A percentile compares a stretch with the other conserved stretches of the same genome.
These are phyloP conservation scores for Psammodynastes pulverulentus DNA, from an alignment of 2,113 vertebrate genomes.

Conservation along the genomic window DNA sequence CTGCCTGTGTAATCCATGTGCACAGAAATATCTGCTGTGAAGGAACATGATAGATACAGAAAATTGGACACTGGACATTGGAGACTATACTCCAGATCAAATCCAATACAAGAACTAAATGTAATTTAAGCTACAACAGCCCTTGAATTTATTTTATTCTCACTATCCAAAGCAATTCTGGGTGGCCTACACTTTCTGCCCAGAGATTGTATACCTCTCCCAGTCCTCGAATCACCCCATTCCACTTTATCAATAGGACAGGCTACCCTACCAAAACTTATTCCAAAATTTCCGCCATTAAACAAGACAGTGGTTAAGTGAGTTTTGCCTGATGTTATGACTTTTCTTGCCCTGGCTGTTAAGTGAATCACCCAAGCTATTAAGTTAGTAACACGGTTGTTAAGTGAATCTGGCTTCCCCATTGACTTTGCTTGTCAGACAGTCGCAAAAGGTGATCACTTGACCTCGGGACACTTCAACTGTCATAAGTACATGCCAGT, in stretches of 20 bases:
- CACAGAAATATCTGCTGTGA: background rate
- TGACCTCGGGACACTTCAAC: background rate
- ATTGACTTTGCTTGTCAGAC: background rate
- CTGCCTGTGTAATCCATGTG: background rate
- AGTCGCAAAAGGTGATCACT: background rate
- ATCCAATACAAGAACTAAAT: background rate
- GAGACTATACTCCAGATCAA: background rate
- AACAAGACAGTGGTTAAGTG: no score
- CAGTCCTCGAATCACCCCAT: background rate
- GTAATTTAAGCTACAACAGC: background rate
- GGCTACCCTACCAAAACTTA: background rate
- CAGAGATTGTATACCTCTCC: background rate
- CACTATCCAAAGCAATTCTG: no score
- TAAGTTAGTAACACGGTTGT: background rate
- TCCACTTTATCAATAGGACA: background rate
- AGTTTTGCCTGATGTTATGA: no score
- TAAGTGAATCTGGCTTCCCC: background rate
- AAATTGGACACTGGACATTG: background rate
- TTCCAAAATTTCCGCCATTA: no score
- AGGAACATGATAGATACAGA: background rate
- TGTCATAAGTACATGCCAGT: background rate
- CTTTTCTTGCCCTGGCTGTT: no score
- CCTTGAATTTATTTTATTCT: background rate
- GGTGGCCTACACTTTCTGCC: background rate
- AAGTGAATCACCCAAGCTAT: no score